Base-by-base conservation (phyloP, 1,140 invertebrate species). In the Magallana gigas region DNA sequence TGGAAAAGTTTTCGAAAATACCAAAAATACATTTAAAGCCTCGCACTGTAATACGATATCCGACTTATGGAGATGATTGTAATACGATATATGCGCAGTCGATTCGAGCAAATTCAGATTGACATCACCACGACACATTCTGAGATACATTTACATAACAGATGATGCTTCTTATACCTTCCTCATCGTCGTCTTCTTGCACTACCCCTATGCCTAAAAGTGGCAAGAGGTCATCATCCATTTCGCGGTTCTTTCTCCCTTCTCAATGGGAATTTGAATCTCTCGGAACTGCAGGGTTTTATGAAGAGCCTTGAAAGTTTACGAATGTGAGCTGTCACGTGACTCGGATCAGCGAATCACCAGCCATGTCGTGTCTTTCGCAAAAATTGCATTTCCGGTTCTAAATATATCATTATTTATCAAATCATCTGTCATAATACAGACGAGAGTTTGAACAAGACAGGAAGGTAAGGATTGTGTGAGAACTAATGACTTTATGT, bases 151-250 rank as follows among this genome's bases (percentile, higher is more conserved):
- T 48, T 48, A 48, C 2, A 48, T 48, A 48, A 48, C 36, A 48
- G 5, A 48, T 48, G 36, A 5, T 4, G 5, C 36, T 48, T 48
- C 36, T 4, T 48, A 48, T 48, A 48, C 36, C 89, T 64, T 91
- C 90, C 80, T 80, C 84, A 5, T 88, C 84, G 11, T 89, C 88
- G 57, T 85, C 85, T 11, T 80, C 57, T 76, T 64, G 29, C 8
- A 71, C 29, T 9, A 91, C 12, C 64, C 88, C 86, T 57, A 91
- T 85, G 12, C 87, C 90, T 80, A 91, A 87, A 29, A 91, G 83
- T 8, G 90, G 90, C 56, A 91, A 68, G 9, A 90, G n/a, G 59
- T 91, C 90, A n/a, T 91, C 91, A 23, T 88, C 89, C 91, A 91
- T 90, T 85, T 89, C 64, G n/a, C 60, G 62, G 56, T 86, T 80